Percentiles rank a stretch among this genome's conserved stretches.
These are phyloP conservation scores for Cantharis flavilabris DNA, from an alignment of 2,888 invertebrate species.

Conservation along the genomic window DNA sequence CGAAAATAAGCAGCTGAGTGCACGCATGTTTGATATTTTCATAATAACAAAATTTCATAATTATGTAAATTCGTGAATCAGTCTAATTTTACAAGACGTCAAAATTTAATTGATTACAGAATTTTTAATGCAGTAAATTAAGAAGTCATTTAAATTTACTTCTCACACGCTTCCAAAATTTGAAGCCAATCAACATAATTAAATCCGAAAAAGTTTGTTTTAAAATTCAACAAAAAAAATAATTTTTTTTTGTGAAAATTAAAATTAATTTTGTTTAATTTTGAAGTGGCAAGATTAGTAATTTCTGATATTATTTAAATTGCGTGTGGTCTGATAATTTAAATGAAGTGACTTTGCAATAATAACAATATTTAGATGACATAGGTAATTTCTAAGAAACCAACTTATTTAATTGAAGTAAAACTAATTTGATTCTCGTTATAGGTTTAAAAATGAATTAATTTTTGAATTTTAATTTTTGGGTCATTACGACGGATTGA, in stretches of 20 bases:
- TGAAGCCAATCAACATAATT: background rate
- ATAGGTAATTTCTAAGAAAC: conserved; percentile 3
- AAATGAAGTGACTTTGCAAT: conserved; percentile 15
- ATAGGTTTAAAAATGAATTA: background rate
- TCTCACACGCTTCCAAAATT: background rate
- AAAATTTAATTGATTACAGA: background rate
- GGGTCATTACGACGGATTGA: background rate
- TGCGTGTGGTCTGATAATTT: conserved; percentile 17
- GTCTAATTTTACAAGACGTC: background rate
- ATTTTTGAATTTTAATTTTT: background rate
- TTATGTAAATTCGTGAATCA: background rate
- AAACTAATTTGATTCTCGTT: conserved; percentile 3
- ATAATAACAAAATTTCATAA: background rate
- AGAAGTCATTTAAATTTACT: background rate
- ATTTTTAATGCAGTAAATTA: background rate
- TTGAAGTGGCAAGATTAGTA: background rate
- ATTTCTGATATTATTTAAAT: conserved; percentile 6
- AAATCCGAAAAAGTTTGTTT: background rate
- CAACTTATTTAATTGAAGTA: background rate
- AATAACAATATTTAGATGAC: conserved; percentile 15
- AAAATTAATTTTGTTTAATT: background rate
- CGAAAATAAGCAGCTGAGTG: background rate
- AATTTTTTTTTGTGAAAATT: background rate
- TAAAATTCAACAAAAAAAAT: background rate
- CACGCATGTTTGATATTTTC: background rate